A percentile compares a stretch with the other conserved stretches of the same genome.
Conservation (phyloP, 2,113 vertebrate genomes). For the Peromyscus californicus region DNA sequence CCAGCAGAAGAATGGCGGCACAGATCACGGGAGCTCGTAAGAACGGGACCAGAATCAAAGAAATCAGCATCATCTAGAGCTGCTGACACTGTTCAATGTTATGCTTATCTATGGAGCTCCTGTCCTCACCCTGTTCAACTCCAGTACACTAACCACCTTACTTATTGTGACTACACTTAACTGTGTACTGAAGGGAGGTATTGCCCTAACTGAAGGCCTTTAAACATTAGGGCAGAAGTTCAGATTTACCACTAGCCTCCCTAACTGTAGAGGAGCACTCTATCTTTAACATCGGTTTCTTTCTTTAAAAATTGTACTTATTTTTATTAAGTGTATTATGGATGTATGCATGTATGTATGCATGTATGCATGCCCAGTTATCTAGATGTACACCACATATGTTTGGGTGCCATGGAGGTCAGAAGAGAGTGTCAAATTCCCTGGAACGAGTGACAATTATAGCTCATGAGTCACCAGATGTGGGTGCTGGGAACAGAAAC, state of each 20-base stretch:
- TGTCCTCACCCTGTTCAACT: conserved; percentile 28
- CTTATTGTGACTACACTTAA: background rate
- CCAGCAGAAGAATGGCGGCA: conserved; percentile 32
- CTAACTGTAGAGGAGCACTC: background rate
- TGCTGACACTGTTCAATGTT: conserved; percentile 52
- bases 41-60: conserved; percentile 22
- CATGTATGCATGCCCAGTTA: background rate
- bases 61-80: background rate
- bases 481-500: background rate
- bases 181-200: background rate
- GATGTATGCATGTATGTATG: background rate
- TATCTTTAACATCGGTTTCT: background rate
- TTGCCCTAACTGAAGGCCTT: background rate
- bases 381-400: background rate
- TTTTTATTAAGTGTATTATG: background rate
- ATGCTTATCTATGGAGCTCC: conserved; percentile 36
- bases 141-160: background rate
- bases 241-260: background rate
- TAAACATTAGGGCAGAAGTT: background rate
- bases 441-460: background rate
- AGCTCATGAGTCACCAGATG: background rate
- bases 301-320: background rate
- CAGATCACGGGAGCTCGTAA: conserved; percentile 11
- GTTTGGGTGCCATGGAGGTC: background rate
- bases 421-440: background rate